Percentiles rank a stretch among this genome's conserved stretches.
Evolutionary conservation across 2,888 invertebrate genomes (phyloP).

Genomic region (Tachina grossa): DNA sequence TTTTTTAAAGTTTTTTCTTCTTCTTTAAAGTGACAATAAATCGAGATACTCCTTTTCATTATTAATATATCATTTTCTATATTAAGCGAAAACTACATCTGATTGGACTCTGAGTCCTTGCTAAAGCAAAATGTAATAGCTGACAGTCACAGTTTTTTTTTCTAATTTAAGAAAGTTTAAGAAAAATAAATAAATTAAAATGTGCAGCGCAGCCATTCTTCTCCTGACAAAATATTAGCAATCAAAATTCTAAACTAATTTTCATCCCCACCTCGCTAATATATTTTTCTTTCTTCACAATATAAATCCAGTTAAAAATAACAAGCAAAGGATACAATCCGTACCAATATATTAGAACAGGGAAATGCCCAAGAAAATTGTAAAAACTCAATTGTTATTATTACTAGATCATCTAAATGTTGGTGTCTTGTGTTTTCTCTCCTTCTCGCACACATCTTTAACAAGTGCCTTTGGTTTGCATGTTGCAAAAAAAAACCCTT

Average conservation of each 20-base stretch:
- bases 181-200: no score
- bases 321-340: constrained; percentile 38
- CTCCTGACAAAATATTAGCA: no score
- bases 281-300: background rate
- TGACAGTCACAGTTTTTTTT: no score
- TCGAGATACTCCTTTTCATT: no score
- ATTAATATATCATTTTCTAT: no score
- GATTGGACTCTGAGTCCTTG: no score
- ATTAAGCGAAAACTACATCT: no score
- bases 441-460: constrained; percentile 14
- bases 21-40: no score
- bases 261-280: background rate
- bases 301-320: constrained; percentile 43
- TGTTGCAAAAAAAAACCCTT: constrained; percentile 28
- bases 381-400: constrained; percentile 66
- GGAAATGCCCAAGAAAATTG: constrained; percentile 57
- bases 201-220: no score
- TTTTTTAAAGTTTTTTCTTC: no score
- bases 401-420: constrained; percentile 59
- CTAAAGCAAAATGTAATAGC: no score
- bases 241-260: background rate
- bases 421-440: background rate
- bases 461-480: constrained; percentile 25
- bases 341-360: constrained; percentile 26
- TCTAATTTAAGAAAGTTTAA: no score